phyloP scores from a whole-genome alignment of 2,113 vertebrate genomes.

The Campylorhamphus procurvoides region DNA sequence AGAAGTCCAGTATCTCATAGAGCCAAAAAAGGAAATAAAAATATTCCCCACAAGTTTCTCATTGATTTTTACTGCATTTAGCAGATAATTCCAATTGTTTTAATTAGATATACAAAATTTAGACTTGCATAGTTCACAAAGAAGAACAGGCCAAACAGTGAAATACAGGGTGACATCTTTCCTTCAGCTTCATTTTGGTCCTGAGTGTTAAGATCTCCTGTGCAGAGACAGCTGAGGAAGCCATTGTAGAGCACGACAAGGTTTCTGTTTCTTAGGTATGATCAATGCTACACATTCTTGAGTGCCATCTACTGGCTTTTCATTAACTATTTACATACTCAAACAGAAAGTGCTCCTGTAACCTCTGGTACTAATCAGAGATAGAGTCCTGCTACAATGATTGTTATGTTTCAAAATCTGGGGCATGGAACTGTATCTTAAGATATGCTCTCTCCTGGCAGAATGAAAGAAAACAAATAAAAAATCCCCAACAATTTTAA shows the following conservation, averaged over 20 bases:
- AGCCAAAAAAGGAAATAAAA: not conserved
- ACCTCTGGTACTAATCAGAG: not conserved
- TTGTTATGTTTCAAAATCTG: not conserved
- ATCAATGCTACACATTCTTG: not conserved
- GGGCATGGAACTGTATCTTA: not conserved
- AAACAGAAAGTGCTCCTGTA: not conserved
- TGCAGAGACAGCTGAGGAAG: not conserved
- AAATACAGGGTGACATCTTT: not conserved
- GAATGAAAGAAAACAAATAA: not conserved
- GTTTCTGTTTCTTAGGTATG: not conserved
- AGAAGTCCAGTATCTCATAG: not conserved
- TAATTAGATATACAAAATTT: not conserved
- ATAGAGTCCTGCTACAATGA: not conserved
- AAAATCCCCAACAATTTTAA: not conserved
- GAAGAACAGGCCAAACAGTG: not conserved
- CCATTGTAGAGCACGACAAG: not conserved
- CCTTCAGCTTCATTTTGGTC: not conserved
- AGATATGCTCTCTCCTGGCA: rapidly evolving
- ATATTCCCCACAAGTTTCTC: not conserved
- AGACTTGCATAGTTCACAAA: not conserved
- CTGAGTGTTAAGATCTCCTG: not conserved
- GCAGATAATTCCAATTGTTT: not conserved
- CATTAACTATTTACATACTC: not conserved
- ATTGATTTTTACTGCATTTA: not conserved
- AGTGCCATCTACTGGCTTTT: conserved; percentile 52